phyloP scores from a whole-genome alignment of 2,797 vertebrate species.

The Gallinago solitaria region DNA sequence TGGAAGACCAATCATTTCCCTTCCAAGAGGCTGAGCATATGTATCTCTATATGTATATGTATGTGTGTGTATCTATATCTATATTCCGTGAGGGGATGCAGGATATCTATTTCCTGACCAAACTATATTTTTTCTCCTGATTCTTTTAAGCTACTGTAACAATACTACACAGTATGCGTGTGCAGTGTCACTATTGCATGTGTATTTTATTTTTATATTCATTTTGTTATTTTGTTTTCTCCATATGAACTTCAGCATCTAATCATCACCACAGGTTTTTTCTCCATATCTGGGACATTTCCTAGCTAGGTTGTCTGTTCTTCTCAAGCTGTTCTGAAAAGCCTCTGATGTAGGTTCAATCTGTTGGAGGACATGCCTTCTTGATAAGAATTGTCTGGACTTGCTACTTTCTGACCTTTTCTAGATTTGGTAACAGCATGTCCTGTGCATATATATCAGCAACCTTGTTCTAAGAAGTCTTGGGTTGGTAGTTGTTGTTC shows the following conservation, averaged over 20 bases:
- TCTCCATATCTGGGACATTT: background rate
- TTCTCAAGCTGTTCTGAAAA: background rate
- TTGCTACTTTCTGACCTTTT: background rate
- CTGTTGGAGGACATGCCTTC: background rate
- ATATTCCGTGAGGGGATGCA: background rate
- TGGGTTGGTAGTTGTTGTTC: background rate
- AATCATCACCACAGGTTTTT: background rate
- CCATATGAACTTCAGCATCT: background rate
- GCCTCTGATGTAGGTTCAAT: background rate
- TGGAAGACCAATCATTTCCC: background rate
- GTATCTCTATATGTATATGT: background rate
- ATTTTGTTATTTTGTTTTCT: background rate
- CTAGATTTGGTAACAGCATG: background rate
- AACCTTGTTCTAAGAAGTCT: background rate
- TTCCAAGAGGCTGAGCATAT: background rate
- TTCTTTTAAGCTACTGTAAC: background rate
- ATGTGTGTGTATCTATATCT: fast-evolving
- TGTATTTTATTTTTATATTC: background rate
- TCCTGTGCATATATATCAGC: background rate
- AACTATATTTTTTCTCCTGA: background rate
- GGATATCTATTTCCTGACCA: background rate
- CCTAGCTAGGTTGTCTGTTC: background rate
- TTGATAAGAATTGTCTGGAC: background rate
- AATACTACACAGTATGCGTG: background rate
- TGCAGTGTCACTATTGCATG: background rate